These are phyloP conservation scores for Cosmia trapezina DNA, from an alignment of 2,888 invertebrate genomes.

Conservation along the genomic window DNA sequence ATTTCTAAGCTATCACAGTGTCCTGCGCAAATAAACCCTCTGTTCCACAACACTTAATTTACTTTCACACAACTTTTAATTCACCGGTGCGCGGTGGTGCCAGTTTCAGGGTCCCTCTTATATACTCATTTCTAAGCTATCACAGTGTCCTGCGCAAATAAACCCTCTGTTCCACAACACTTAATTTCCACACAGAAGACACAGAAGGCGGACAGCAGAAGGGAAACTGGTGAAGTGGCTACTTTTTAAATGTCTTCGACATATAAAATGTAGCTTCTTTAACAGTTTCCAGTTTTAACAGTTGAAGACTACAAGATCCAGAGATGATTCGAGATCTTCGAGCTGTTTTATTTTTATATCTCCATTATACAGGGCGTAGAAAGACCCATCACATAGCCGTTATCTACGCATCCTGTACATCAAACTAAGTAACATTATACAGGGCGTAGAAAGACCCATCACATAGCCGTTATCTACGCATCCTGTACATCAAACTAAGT, in stretches of 20 bases:
- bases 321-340: background rate
- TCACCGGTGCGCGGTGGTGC: background rate
- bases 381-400: too few species aligned
- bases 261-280: background rate
- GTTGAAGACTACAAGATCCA: background rate
- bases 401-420: too few species aligned
- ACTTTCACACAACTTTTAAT: background rate
- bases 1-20: too few species aligned
- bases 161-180: background rate
- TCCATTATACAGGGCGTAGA: too few species aligned
- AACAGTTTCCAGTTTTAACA: background rate
- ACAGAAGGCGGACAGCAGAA: background rate
- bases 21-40: too few species aligned
- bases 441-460: too few species aligned
- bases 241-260: background rate
- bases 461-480: too few species aligned
- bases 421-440: too few species aligned
- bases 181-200: background rate
- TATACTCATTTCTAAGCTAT: background rate
- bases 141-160: background rate
- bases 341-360: background rate
- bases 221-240: background rate
- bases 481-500: too few species aligned
- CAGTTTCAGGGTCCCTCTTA: background rate
- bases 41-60: too few species aligned